Evolutionary conservation across 2,113 vertebrate genomes (phyloP).

Genomic region (Melanerpes formicivorus): DNA sequence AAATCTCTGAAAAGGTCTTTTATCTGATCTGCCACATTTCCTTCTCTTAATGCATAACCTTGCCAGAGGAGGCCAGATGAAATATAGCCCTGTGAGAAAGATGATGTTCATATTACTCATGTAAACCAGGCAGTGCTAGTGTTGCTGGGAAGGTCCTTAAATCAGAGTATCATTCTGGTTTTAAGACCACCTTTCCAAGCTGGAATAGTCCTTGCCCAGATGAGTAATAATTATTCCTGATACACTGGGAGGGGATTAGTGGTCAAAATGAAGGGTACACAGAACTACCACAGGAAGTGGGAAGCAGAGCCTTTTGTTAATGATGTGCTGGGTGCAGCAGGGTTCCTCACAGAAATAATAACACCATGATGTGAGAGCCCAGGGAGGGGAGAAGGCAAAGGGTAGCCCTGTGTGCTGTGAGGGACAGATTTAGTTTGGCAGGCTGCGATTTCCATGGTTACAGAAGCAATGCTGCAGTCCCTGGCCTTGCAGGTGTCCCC

Average conservation of each 20-base stretch:
- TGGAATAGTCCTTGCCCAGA: neutral
- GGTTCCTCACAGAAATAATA: neutral
- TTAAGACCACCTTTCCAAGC: constrained; percentile 7
- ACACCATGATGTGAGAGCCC: neutral
- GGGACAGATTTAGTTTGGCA: neutral
- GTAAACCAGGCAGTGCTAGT: neutral
- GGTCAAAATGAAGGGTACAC: neutral
- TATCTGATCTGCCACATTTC: neutral
- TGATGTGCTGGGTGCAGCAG: neutral
- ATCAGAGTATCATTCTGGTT: constrained; percentile 6
- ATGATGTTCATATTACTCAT: constrained; percentile 40
- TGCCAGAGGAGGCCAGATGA: constrained; percentile 25
- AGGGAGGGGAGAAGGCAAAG: fast-evolving
- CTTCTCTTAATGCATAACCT: neutral
- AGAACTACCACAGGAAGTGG: neutral
- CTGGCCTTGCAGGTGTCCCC: fast-evolving
- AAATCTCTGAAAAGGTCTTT: constrained; percentile 20
- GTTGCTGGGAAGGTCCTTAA: neutral
- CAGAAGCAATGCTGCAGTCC: neutral
- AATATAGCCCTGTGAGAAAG: constrained; percentile 28
- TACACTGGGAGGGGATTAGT: neutral
- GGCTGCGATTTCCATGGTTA: fast-evolving
- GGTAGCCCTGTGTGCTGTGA: neutral
- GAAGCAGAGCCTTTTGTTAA: neutral
- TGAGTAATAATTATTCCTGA: constrained; percentile 12